Conservation (phyloP, 1,140 invertebrate genomes). For the Ruditapes philippinarum region DNA sequence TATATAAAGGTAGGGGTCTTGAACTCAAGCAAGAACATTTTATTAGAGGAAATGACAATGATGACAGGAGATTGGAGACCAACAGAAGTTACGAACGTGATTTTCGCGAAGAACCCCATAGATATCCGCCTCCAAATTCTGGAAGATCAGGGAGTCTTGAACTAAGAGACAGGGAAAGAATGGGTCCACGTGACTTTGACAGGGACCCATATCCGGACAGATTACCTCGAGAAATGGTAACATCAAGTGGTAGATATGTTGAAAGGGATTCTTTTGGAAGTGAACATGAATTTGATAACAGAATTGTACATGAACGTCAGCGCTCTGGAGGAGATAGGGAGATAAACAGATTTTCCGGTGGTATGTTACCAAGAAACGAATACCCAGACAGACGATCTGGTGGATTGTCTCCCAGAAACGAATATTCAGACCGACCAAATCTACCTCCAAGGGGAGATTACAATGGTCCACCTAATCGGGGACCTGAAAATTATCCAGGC, state of each 20-base stretch:
- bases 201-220: neutral
- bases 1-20: conserved; percentile 33
- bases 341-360: neutral
- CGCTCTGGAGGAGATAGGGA: conserved; percentile 26
- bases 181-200: neutral
- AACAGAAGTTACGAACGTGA: conserved; percentile 13
- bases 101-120: neutral
- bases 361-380: neutral
- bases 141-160: neutral
- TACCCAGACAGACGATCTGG: neutral
- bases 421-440: neutral
- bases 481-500: conserved; percentile 17
- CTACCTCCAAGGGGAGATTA: conserved; percentile 1
- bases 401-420: conserved; percentile 39
- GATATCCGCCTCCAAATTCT: neutral
- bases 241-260: conserved; percentile 29
- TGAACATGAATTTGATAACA: conserved; percentile 60
- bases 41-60: neutral
- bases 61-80: conserved; percentile 23
- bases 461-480: neutral
- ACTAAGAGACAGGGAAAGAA: neutral
- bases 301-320: conserved; percentile 30
- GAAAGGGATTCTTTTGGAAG: conserved; percentile 53
- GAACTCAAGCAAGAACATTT: conserved; percentile 75
- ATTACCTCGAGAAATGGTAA: conserved; percentile 13